Conservation (phyloP, 2,797 vertebrate species). For the Salmo trutta region DNA sequence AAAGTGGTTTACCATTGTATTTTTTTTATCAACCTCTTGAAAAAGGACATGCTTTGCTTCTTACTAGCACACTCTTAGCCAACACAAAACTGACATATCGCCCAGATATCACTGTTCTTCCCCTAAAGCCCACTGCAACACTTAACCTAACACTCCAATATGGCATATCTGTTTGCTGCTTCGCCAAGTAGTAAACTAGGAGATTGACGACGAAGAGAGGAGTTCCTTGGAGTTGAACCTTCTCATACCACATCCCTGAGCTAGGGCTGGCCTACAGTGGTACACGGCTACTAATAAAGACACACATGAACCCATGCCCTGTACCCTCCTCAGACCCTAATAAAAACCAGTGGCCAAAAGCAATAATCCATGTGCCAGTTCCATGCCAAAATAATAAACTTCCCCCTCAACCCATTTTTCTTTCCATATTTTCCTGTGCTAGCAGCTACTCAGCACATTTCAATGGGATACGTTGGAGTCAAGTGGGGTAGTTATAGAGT, state of each 20-base stretch:
- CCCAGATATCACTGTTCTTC: background rate
- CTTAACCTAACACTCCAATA: background rate
- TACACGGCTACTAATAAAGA: background rate
- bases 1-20: too few relatives aligned
- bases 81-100: background rate
- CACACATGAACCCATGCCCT: background rate
- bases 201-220: background rate
- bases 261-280: background rate
- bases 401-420: background rate
- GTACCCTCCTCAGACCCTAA: background rate
- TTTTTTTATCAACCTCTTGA: background rate
- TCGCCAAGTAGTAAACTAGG: background rate
- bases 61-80: background rate
- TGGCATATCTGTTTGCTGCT: background rate
- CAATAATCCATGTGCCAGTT: background rate
- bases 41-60: background rate
- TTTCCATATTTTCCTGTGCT: background rate
- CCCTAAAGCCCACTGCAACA: background rate
- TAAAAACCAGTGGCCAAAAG: background rate
- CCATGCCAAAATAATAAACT: background rate
- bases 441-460: background rate
- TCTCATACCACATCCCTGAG: background rate
- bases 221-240: background rate
- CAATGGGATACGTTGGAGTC: background rate
- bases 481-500: background rate